Evolutionary conservation across 2,888 invertebrate species (phyloP), one percentile per base, ranked within the genome.

Genomic region (Dolomedes plantarius): DNA sequence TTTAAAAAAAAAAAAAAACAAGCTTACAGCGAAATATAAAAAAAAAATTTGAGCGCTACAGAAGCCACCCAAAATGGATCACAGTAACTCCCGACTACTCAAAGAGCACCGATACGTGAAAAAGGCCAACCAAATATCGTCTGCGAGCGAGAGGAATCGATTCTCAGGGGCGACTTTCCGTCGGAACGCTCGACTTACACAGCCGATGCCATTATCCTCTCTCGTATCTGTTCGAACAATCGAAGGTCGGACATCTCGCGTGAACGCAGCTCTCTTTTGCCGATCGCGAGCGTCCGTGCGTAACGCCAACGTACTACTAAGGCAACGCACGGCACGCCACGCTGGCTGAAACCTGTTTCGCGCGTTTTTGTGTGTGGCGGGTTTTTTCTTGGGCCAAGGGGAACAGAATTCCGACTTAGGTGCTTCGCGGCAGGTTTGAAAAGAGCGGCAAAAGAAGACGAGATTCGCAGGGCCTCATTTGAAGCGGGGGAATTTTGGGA

Each of bases 171-270:
- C 3, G 56, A 56, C 5, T 23, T 23, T 19, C 16, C 23, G 23
- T 23, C n/a, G 23, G 56, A 23, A 19, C 56, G 23, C 23, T 56
- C 56, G 16, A 23, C 23, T 56, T 56, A 19, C 19, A 56, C 56
- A 46, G 16, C 3, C 3, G 56, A 56, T 23, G 56, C 56, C 56
- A 56, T 56, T 56, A 56, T 56, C 56, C 56, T 56, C 56, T 56
- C 31, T 65, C 68, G n/a, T 67, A 68, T 68, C 68, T 68, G 31
- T 64, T 16, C 29, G 23, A 32, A 76, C 76, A 72, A 27, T 39
- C 71, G 64, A 79, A 77, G 77, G 77, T 69, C 75, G 75, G 23
- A 16, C 32, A 64, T 5, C 79, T 79, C 64, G 32, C 71, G 79
- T 81, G 81, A 81, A 68, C 67, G 39, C n/a, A 5, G 23, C 23